Conservation (phyloP, 2,888 invertebrate genomes). For the Drosophila setosimentum region DNA sequence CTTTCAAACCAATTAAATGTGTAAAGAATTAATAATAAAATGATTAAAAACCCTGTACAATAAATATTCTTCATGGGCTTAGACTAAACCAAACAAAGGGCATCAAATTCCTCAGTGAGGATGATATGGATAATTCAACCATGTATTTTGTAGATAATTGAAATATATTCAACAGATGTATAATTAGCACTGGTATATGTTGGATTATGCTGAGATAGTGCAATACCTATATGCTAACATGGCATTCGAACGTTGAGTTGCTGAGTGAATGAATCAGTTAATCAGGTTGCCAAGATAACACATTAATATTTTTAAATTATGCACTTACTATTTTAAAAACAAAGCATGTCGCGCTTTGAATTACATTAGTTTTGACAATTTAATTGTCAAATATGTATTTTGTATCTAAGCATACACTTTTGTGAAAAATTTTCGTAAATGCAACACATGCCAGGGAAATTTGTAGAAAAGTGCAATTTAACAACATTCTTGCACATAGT, state of each 20-base stretch:
- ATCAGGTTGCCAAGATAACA: background rate
- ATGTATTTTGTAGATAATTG: background rate
- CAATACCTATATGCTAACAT: background rate
- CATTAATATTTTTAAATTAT: background rate
- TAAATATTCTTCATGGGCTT: background rate
- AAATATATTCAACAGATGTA: background rate
- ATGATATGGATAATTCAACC: background rate
- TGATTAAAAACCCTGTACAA: background rate
- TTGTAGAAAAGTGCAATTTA: conserved; percentile 22
- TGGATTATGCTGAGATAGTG: background rate
- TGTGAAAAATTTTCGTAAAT: conserved; percentile 54
- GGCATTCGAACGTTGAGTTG: background rate
- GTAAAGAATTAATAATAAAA: background rate
- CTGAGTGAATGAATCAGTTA: background rate
- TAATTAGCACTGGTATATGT: background rate
- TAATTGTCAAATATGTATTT: conserved; percentile 26
- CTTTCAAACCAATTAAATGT: background rate
- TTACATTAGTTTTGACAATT: conserved; percentile 8
- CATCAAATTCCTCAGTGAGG: background rate
- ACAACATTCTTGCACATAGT: conserved; percentile 45
- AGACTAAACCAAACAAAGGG: background rate
- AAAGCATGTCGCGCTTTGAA: conserved; percentile 17
- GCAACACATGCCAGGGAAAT: conserved; percentile 26
- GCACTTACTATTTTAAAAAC: background rate
- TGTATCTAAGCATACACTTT: conserved; percentile 32